Evolutionary conservation across 2,797 vertebrate genomes (phyloP).

Genomic region (Pseudochaenichthys georgianus): DNA sequence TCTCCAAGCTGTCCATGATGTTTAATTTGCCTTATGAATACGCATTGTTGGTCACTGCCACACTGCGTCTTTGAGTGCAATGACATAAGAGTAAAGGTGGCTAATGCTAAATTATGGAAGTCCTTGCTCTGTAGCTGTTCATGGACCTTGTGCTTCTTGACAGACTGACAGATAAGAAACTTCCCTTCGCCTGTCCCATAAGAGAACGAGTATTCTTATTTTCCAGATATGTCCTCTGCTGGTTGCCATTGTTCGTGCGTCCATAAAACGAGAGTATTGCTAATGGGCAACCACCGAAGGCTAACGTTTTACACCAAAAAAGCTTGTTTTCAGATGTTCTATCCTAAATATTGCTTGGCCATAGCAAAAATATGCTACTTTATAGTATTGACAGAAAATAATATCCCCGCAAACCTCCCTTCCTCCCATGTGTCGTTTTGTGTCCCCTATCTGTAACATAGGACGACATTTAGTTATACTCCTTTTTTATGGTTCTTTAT

Average conservation of each 20-base stretch:
- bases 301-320: neutral
- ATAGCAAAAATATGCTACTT: neutral
- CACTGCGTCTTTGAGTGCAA: neutral
- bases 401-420: no score
- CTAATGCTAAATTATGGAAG: conserved; percentile 22
- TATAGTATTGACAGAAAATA: neutral
- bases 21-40: neutral
- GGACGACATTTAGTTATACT: neutral
- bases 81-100: conserved; percentile 8
- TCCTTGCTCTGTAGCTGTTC: neutral
- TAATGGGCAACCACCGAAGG: neutral
- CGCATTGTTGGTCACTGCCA: neutral
- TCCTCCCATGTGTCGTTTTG: no score
- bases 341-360: neutral
- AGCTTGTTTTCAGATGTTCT: neutral
- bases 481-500: neutral
- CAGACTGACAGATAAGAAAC: conserved; percentile 27
- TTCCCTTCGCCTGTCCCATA: conserved; percentile 1
- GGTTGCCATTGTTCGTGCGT: conserved; percentile 31
- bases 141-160: conserved; percentile 18
- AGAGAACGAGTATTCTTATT: neutral
- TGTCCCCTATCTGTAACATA: no score
- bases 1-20: neutral
- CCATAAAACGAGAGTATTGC: neutral
- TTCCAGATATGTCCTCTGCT: conserved; percentile 20